Evolutionary conservation across 2,888 invertebrate genomes (phyloP).

Genomic region (Hofmannophila pseudospretella): DNA sequence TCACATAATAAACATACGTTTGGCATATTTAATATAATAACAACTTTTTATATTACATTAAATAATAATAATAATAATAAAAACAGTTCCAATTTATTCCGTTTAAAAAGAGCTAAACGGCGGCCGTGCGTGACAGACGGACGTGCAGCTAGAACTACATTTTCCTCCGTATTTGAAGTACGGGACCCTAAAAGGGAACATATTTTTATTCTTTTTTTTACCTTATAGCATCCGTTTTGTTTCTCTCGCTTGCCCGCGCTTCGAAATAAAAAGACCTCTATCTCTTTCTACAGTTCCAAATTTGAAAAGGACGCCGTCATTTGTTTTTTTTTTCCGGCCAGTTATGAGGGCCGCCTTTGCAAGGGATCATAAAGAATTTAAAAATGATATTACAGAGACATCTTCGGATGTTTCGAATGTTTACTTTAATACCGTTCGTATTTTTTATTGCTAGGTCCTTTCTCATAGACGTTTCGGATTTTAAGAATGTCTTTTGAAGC

Average conservation of each 20-base stretch:
- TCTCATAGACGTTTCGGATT: slow-evolving; percentile 16
- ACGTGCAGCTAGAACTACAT: no score
- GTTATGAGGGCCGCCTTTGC: slow-evolving; percentile 34
- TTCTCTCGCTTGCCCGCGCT: slow-evolving; percentile 42
- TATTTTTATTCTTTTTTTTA: slow-evolving; percentile 11
- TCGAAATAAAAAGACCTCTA: slow-evolving; percentile 20
- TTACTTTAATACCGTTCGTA: slow-evolving; percentile 41
- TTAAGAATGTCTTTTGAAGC: slow-evolving; percentile 21
- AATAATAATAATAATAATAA: no score
- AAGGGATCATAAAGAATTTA: slow-evolving; percentile 43
- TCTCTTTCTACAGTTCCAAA: slow-evolving; percentile 14
- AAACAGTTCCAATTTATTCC: no score
- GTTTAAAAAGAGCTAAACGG: no score
- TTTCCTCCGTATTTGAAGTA: no score
- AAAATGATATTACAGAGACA: slow-evolving; percentile 34
- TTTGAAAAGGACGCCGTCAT: slow-evolving; percentile 19
- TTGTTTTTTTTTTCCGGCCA: slow-evolving; percentile 27
- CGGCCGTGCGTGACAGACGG: no score
- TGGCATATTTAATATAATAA: no score
- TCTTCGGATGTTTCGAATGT: slow-evolving; percentile 31
- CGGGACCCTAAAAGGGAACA: slow-evolving; percentile 29
- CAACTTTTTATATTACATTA: no score
- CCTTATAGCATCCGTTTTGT: slow-evolving; percentile 35
- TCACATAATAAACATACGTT: no score
- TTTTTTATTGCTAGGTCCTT: slow-evolving; percentile 19